phyloP scores from a whole-genome alignment of 1,140 invertebrate genomes.

The Ooceraea biroi region DNA sequence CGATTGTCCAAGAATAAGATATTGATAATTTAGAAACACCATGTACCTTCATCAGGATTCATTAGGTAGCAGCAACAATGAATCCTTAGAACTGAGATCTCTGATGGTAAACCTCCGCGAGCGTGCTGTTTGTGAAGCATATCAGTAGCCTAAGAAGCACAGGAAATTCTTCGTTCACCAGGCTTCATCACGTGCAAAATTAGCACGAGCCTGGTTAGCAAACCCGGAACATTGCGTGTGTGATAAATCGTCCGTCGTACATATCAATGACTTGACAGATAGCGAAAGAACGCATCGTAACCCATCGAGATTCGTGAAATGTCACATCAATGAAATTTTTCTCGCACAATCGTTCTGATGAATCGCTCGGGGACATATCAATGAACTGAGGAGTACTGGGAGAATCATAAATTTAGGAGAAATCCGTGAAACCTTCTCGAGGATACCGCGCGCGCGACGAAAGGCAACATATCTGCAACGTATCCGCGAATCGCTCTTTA shows the following conservation, averaged over 20 bases:
- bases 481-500: constrained; percentile 48
- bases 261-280: constrained; percentile 11
- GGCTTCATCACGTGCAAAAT: constrained; percentile 23
- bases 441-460: not conserved
- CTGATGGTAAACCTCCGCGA: not conserved
- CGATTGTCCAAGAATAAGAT: not conserved
- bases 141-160: not conserved
- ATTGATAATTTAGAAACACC: not conserved
- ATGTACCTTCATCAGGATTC: not conserved
- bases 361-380: not conserved
- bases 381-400: constrained; percentile 2
- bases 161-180: not conserved
- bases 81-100: no score
- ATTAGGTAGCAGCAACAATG: no score
- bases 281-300: not conserved
- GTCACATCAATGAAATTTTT: constrained; percentile 2
- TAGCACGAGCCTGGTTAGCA: not conserved
- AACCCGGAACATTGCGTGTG: not conserved
- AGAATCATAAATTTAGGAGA: not conserved
- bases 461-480: not conserved
- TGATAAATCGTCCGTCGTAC: constrained; percentile 13
- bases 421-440: not conserved
- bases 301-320: constrained; percentile 20
- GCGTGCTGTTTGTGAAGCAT: not conserved
- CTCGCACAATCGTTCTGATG: not conserved